These are phyloP conservation scores for Lucifuga dentata DNA, from an alignment of 2,113 vertebrate genomes.

Conservation along the genomic window DNA sequence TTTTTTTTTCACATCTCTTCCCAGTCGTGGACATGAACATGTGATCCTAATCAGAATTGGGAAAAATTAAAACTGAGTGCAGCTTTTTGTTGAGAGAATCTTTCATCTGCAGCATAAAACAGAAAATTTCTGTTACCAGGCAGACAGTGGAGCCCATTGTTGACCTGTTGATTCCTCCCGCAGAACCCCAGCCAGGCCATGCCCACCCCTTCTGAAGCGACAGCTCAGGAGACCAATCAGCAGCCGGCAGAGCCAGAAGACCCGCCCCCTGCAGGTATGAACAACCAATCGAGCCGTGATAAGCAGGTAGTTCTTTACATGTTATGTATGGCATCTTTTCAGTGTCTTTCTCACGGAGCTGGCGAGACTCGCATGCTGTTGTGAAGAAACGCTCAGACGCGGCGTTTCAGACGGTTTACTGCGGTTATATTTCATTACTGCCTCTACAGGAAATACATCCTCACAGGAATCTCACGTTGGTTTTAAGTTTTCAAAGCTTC, in stretches of 20 bases:
- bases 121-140: no score
- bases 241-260: conserved; percentile 20
- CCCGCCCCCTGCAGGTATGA: conserved; percentile 58
- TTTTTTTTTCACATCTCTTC: no score
- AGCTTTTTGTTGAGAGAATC: no score
- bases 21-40: no score
- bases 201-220: background rate
- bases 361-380: conserved; percentile 33
- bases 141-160: background rate
- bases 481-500: background rate
- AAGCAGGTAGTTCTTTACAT: background rate
- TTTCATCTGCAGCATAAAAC: no score
- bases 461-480: no score
- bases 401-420: background rate
- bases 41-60: no score
- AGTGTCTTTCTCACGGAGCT: conserved; percentile 1
- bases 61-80: no score
- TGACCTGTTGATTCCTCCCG: conserved; percentile 27
- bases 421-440: no score
- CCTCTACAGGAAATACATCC: no score
- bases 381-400: conserved; percentile 23
- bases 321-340: conserved; percentile 34
- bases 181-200: conserved; percentile 16
- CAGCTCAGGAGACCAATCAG: conserved; percentile 31
- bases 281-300: conserved; percentile 14